Conservation (phyloP, 2,888 invertebrate species). For the Cataglyphis cursor region DNA sequence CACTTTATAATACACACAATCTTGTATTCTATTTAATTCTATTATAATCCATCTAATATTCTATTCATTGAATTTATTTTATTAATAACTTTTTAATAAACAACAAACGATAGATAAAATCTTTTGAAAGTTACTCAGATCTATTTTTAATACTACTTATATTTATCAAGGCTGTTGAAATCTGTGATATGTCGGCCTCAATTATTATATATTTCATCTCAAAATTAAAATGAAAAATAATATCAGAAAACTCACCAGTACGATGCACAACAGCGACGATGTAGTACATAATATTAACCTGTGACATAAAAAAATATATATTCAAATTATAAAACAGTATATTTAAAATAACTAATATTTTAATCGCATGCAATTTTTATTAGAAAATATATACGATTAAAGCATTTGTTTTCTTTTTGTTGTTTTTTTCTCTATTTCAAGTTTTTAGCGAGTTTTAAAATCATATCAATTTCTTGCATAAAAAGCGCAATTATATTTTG, state of each 20-base stretch:
- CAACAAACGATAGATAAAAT: too few species aligned
- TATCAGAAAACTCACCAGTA: background rate
- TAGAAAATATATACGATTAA: background rate
- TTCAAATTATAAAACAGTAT: background rate
- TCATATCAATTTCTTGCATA: background rate
- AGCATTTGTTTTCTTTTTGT: background rate
- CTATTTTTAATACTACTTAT: too few species aligned
- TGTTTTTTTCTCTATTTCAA: background rate
- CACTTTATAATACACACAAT: too few species aligned
- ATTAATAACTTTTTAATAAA: too few species aligned
- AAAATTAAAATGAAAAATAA: background rate
- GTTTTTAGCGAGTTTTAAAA: background rate
- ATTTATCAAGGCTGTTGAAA: too few species aligned
- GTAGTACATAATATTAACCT: background rate
- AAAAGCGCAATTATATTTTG: background rate
- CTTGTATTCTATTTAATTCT: too few species aligned
- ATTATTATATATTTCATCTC: background rate
- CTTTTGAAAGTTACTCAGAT: too few species aligned
- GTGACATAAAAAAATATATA: background rate
- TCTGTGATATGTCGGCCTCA: too few species aligned
- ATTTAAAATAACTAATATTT: background rate
- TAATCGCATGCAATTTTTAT: background rate
- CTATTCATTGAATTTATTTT: too few species aligned
- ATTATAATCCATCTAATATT: too few species aligned
- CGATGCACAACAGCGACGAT: background rate